Evolutionary conservation across 2,113 vertebrate genomes (phyloP).

Genomic region (Cebus imitator): DNA sequence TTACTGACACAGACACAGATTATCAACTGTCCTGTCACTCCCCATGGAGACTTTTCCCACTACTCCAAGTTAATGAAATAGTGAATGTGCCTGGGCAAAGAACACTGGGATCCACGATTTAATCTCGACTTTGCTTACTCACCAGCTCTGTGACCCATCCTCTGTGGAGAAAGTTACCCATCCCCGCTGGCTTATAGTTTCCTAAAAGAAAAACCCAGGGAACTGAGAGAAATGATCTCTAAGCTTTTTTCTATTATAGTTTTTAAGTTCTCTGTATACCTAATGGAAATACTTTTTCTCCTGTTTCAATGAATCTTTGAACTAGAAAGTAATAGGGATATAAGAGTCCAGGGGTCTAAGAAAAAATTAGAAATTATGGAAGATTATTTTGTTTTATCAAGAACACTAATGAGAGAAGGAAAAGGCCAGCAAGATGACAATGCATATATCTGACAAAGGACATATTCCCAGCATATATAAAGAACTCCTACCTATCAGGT

Average conservation of each 20-base stretch:
- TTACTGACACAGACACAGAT: neutral
- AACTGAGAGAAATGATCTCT: neutral
- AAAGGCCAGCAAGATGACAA: neutral
- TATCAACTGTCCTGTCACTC: neutral
- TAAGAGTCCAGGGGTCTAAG: neutral
- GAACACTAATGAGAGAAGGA: neutral
- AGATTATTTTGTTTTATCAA: neutral
- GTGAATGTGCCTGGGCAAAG: neutral
- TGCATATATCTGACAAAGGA: neutral
- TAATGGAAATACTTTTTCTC: neutral
- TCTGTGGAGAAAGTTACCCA: neutral
- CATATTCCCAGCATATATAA: neutral
- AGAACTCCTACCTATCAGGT: neutral
- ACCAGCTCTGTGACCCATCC: neutral
- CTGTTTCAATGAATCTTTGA: neutral
- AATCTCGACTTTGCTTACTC: too few relatives aligned
- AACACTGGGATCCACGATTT: fast-evolving
- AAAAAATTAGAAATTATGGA: neutral
- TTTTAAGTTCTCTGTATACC: neutral
- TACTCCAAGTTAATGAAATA: neutral
- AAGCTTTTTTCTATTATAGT: neutral
- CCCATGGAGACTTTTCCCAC: neutral
- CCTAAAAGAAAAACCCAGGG: neutral
- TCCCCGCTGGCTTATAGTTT: neutral
- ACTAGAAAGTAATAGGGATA: neutral